phyloP scores from a whole-genome alignment of 2,113 vertebrate species.

The Phasianus colchicus region DNA sequence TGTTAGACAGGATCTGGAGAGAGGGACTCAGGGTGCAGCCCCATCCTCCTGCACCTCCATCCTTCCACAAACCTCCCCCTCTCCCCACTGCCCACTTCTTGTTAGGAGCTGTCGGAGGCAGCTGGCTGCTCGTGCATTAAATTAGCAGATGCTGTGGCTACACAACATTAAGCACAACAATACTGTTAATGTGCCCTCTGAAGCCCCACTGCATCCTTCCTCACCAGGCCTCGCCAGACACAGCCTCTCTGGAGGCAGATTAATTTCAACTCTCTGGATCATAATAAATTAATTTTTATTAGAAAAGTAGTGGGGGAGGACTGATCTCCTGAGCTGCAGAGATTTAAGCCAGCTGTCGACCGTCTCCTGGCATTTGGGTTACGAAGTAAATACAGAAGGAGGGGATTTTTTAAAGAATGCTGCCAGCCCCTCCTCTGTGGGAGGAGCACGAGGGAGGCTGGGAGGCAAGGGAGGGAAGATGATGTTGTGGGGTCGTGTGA shows the following conservation, averaged over 20 bases:
- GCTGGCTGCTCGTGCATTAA: conserved; percentile 74
- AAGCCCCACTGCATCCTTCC: conserved; percentile 60
- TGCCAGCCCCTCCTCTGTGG: background rate
- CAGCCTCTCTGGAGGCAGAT: conserved; percentile 73
- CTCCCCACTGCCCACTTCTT: conserved; percentile 37
- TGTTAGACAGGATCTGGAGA: background rate
- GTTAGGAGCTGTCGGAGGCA: conserved; percentile 68
- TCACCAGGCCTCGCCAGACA: conserved; percentile 40
- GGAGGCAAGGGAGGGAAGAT: background rate
- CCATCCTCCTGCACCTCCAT: background rate
- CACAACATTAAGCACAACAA: conserved; percentile 71
- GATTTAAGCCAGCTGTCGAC: conserved; percentile 75
- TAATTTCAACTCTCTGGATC: conserved; percentile 85
- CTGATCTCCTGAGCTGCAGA: conserved; percentile 77
- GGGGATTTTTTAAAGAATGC: conserved; percentile 17
- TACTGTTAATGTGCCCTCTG: conserved; percentile 70
- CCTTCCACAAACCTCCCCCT: background rate
- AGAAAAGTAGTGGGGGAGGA: conserved; percentile 63
- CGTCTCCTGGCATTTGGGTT: conserved; percentile 67
- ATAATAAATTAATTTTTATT: conserved; percentile 91
- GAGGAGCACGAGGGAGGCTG: background rate
- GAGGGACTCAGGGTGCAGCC: background rate
- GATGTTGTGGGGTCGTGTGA: background rate
- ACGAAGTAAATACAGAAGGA: conserved; percentile 56
- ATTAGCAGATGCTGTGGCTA: conserved; percentile 74